Evolutionary conservation across 1,140 invertebrate species (phyloP), one percentile per base, ranked within the genome.

Genomic region (Drosophila lowei): DNA sequence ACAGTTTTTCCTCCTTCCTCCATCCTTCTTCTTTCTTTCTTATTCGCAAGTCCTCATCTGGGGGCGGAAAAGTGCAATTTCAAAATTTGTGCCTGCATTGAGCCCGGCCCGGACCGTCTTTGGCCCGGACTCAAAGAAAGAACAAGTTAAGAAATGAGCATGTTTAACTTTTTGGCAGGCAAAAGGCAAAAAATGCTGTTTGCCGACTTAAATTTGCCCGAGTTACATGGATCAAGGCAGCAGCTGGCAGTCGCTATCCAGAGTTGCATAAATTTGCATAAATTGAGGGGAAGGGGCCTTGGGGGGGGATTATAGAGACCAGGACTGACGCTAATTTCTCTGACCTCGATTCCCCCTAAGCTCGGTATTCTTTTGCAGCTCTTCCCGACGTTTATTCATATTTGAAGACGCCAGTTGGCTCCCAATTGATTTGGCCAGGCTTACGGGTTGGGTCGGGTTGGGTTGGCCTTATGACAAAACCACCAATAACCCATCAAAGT

Each of bases 61-160:
- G 16, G 38, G 60, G 59, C 83, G 81, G 81, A 86, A 86, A 78
- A 81, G 77, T 81, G 81, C 81, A 86, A 86, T 86, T 86, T 81
- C 28, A 63, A 88, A 85, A 80, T 86, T 86, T 86, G 64, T 70
- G 64, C 68, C 66, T 64, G 56, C 59, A 70, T 68, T 53, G 61
- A 79, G 67, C 72, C 67, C 48, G 67, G 68, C 78, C 21, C 2
- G 47, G 67, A 72, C 79, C 18, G 18, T 52, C 77, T 47, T 47
- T 38, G 47, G 53, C 28, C 41, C 21, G 48, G 48, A 21, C 38
- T 70, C 62, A 83, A 49, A 64, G 76, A 61, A 62, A 64, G 76
- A 61, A 62, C 61, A 80, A 80, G 61, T 46, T 74, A 78, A 81
- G 79, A 78, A 74, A 78, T 65, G 78, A 81, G 58, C 61, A 81